Percentiles rank a stretch among this genome's conserved stretches.
phyloP scores from a whole-genome alignment of 2,797 vertebrate species.

The Tympanoctomys barrerae region DNA sequence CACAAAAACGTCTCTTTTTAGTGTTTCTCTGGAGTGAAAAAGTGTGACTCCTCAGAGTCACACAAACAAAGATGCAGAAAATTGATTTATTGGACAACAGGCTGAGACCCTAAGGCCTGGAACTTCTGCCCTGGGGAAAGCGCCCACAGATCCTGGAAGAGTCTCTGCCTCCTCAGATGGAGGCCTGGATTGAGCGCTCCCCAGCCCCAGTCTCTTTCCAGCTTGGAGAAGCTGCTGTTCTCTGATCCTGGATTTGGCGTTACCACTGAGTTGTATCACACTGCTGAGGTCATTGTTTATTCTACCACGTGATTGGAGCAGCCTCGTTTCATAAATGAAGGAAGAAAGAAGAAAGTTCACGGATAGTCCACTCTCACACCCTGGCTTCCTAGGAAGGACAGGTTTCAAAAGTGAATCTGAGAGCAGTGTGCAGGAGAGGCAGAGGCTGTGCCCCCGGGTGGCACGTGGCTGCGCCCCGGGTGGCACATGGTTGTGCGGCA shows the following conservation, averaged over 20 bases:
- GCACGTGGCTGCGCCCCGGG: neutral
- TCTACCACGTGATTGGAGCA: neutral
- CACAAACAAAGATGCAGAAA: constrained; percentile 23
- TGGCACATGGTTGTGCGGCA: neutral
- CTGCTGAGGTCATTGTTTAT: constrained; percentile 49
- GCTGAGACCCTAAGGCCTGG: neutral
- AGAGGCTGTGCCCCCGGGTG: accelerated
- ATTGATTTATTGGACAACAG: neutral
- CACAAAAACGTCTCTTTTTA: neutral
- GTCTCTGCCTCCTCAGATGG: neutral
- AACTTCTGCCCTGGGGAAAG: neutral
- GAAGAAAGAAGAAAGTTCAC: constrained; percentile 65
- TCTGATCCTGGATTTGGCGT: constrained; percentile 33
- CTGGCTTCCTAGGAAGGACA: neutral
- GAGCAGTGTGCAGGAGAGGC: accelerated
- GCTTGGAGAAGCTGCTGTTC: neutral
- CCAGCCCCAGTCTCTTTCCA: neutral
- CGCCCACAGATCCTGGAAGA: neutral
- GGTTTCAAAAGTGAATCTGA: neutral
- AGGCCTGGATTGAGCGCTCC: neutral
- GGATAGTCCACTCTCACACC: constrained; percentile 20
- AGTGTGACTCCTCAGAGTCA: neutral
- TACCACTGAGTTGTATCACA: neutral
- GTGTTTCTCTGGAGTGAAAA: constrained; percentile 25
- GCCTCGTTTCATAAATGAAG: constrained; percentile 45